Evolutionary conservation across 2,113 vertebrate species (phyloP).

Genomic region (Haliaeetus leucogaster): DNA sequence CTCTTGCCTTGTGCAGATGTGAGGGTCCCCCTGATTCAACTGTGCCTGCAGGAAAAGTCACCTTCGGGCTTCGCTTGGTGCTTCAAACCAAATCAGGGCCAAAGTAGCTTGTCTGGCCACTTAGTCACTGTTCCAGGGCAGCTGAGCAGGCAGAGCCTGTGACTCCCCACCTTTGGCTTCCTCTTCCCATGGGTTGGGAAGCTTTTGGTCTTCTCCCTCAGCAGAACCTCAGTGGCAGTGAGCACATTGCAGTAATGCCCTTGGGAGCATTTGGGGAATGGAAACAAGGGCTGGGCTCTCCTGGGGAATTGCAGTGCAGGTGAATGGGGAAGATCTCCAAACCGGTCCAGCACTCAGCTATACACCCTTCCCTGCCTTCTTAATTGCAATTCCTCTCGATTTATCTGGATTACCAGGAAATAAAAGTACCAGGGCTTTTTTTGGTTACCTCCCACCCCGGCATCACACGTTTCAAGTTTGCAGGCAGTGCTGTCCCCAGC

Average conservation of each 20-base stretch:
- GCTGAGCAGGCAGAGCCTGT: background rate
- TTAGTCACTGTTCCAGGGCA: background rate
- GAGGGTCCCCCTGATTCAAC: background rate
- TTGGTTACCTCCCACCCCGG: background rate
- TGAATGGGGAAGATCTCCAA: background rate
- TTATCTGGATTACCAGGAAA: slow-evolving; percentile 4
- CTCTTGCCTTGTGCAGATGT: background rate
- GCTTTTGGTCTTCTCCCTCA: background rate
- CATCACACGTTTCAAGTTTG: background rate
- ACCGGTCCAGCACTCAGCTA: background rate
- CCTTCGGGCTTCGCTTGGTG: background rate
- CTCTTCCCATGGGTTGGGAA: background rate
- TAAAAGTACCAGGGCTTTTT: background rate
- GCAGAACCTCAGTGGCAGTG: background rate
- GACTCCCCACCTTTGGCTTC: background rate
- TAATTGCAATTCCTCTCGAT: background rate
- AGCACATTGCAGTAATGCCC: background rate
- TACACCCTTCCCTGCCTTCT: background rate
- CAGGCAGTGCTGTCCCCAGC: background rate
- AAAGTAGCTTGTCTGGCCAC: background rate
- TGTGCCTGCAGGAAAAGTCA: background rate
- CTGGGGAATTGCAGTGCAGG: background rate
- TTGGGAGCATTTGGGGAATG: background rate
- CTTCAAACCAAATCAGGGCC: background rate
- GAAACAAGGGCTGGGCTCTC: background rate